A percentile compares a stretch with the other conserved stretches of the same genome.
These are phyloP conservation scores for Sesamia nonagrioides DNA, from an alignment of 1,140 invertebrate species.

Conservation along the genomic window DNA sequence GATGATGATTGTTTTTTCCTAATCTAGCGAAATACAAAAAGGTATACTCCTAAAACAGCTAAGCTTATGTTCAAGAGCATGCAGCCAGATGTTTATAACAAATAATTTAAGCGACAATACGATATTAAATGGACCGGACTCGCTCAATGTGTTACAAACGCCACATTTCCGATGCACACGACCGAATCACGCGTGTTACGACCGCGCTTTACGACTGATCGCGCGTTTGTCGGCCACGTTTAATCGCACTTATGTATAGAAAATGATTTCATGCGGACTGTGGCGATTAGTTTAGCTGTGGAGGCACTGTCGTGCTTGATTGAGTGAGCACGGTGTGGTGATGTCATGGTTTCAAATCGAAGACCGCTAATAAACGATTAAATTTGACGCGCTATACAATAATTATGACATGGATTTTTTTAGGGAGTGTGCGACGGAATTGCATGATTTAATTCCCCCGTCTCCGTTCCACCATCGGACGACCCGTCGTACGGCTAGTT, in stretches of 20 bases:
- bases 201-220: slow-evolving; percentile 13
- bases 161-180: slow-evolving; percentile 22
- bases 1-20: too few species aligned
- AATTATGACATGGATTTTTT: too few species aligned
- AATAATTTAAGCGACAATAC: neutral
- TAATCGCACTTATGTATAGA: neutral
- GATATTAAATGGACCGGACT: slow-evolving; percentile 19
- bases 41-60: too few species aligned
- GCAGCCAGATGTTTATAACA: neutral
- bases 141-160: slow-evolving; percentile 18
- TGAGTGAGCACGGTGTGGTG: neutral
- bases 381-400: too few species aligned
- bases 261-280: neutral
- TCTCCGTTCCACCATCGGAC: too few species aligned
- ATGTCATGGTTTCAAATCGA: neutral
- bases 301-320: neutral
- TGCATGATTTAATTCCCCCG: too few species aligned
- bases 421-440: too few species aligned
- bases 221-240: neutral
- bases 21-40: too few species aligned
- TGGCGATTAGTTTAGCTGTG: neutral
- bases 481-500: too few species aligned
- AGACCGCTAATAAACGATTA: too few species aligned
- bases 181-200: neutral
- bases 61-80: neutral